Evolutionary conservation across 2,797 vertebrate species (phyloP).

Genomic region (Myotis planiceps): DNA sequence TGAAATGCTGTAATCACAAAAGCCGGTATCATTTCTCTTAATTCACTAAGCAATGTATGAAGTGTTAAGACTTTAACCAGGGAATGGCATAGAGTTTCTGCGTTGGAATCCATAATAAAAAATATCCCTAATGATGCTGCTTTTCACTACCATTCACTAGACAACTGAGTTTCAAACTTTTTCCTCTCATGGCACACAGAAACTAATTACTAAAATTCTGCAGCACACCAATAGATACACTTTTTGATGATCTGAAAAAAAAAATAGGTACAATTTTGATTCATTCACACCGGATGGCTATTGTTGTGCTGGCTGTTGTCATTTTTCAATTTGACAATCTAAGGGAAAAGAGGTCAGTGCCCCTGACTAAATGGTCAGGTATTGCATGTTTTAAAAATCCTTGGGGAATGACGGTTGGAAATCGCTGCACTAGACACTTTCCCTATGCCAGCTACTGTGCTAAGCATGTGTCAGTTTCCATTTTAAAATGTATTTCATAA

Average conservation of each 20-base stretch:
- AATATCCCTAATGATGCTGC: not conserved
- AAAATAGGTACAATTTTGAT: not conserved
- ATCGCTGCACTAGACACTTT: not conserved
- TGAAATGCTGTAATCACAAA: not conserved
- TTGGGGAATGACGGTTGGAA: not conserved
- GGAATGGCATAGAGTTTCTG: not conserved
- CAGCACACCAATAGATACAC: not conserved
- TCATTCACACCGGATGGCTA: not conserved
- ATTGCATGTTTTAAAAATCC: not conserved
- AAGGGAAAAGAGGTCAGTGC: not conserved
- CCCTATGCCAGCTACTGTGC: not conserved
- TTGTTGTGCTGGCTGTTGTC: not conserved
- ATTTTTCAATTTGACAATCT: not conserved
- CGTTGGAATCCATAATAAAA: not conserved
- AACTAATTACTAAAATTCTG: not conserved
- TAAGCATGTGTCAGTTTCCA: constrained; percentile 16
- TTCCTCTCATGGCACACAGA: not conserved
- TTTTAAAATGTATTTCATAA: constrained; percentile 29
- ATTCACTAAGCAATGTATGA: not conserved
- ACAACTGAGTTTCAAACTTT: not conserved
- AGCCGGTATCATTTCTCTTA: not conserved
- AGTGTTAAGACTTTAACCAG: not conserved
- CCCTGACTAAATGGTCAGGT: not conserved
- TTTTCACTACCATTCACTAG: constrained; percentile 2
- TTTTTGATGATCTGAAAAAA: not conserved